Base-by-base conservation (phyloP, 1,140 invertebrate genomes). In the Rhopalosiphum maidis region DNA sequence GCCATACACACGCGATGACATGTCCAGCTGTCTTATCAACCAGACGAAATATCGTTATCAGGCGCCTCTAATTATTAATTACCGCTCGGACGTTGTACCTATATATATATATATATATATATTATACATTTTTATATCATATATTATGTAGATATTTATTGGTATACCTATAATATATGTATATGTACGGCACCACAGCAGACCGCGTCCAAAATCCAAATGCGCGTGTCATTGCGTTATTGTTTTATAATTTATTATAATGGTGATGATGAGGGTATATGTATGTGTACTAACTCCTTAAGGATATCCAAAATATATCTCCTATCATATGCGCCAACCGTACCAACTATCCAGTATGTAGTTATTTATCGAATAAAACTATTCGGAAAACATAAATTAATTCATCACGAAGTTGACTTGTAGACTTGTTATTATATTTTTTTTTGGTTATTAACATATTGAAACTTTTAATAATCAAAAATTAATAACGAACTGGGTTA, bases 51-150 rank as follows among this genome's bases (percentile, higher is more conserved):
- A 91, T 83, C 35, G 60, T 68, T 68, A 68, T 68, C 37, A 91
- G 21, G 37, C 55, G 90, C 60, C 41, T 82, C 7, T 91, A 77
- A 77, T 77, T 91, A 91, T 91, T 91, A 91, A 91, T 91, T 83
- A 91, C 90, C 41, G 60, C 41, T 3, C 25, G 43, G 25, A 86
- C 85, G 37, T 85, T 41, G 22, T 30, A 7, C n/a, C 35, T 23
- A 83, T 37, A 83, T 37, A 4, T 83, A 83, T n/a, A 83, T 37
- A 60, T n/a, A n/a, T n/a, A n/a, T n/a, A n/a, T n/a, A n/a, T n/a
- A n/a, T n/a, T n/a, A n/a, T n/a, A n/a, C n/a, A n/a, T n/a, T 46
- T 46, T 83, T 41, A 41, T 85, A 43, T 37, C 0, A 15, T 85
- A 23, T 41, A 51, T 43, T 43, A 86, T 43, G 85, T 43, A 85